Evolutionary conservation across 1,140 invertebrate species (phyloP).

Genomic region (Watersipora subatra): DNA sequence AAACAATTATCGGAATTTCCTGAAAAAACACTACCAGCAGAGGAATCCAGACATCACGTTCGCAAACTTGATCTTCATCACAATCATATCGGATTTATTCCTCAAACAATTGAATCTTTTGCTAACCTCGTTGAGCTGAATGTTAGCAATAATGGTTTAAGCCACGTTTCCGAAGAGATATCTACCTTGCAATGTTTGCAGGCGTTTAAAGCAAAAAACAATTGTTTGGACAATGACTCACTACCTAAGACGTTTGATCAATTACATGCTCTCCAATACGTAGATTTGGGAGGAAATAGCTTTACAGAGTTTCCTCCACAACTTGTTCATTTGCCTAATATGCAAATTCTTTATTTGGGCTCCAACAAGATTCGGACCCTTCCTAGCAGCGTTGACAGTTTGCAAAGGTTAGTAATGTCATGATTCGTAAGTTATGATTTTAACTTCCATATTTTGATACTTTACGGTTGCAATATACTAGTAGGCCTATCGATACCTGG

Average conservation of each 20-base stretch:
- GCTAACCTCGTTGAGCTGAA: slow-evolving; percentile 53
- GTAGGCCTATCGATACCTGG: not conserved
- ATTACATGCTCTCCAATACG: slow-evolving; percentile 52
- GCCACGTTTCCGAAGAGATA: slow-evolving; percentile 58
- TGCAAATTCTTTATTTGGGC: slow-evolving; percentile 77
- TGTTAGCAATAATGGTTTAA: slow-evolving; percentile 72
- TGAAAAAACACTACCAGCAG: no score
- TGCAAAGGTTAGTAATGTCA: slow-evolving; percentile 40
- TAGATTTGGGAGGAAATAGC: slow-evolving; percentile 83
- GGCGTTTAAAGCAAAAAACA: slow-evolving; percentile 72
- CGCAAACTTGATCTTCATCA: slow-evolving; percentile 34
- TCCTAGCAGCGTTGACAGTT: slow-evolving; percentile 62
- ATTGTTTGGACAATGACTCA: slow-evolving; percentile 61
- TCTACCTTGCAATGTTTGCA: slow-evolving; percentile 54
- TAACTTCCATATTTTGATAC: slow-evolving; percentile 5
- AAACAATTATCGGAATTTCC: no score
- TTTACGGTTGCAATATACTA: not conserved
- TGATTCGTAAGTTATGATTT: no score
- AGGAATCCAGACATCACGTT: no score
- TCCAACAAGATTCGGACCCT: slow-evolving; percentile 69
- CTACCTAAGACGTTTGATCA: slow-evolving; percentile 68
- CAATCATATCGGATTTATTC: slow-evolving; percentile 35
- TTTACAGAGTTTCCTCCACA: slow-evolving; percentile 71
- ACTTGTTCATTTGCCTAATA: slow-evolving; percentile 57
- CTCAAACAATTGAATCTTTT: slow-evolving; percentile 36